Base-by-base conservation (phyloP, 2,888 invertebrate genomes). In the Cephus runcator region DNA sequence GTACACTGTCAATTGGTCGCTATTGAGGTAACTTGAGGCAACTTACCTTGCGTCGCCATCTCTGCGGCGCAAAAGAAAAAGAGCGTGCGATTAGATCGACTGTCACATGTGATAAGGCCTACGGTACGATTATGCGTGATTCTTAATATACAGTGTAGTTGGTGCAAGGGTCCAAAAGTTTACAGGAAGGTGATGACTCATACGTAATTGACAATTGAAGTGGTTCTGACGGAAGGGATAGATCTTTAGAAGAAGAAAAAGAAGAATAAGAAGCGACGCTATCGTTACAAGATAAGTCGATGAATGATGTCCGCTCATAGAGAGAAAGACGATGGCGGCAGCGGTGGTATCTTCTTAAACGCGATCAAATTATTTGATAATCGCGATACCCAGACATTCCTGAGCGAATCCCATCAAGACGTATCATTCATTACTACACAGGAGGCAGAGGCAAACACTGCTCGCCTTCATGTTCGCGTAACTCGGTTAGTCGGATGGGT, bases 11-110 rank as follows among this genome's bases (percentile, higher is more conserved):
- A 23, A 23, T 56, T 23, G 56, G 23, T 23, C 23, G 56, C 56
- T 56, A 56, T 23, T 56, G 77, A 79, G 79, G 75, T 77, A 40
- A 78, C 79, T 80, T 83, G 77, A 81, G 78, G 76, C 76, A 86
- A 90, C 90, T 90, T 90, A 90, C 90, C 90, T 90, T 88, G 83
- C 87, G 86, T 88, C 90, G 90, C 90, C 90, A 90, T 84, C 87
- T 90, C 90, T 90, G 90, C 87, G 90, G 90, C 87, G 90, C 88
- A 84, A 87, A 90, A 88, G 85, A 88, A 87, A 88, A 85, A 82
- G 81, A 87, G 87, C 83, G 85, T 81, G 83, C 81, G 79, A 87
- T 88, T 88, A 88, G 87, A 87, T 76, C 71, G 71, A 12, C 31
- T 34, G 31, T 71, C 71, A 33, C 23, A 56, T 23, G 56, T 56